A percentile compares a stretch with the other conserved stretches of the same genome.
phyloP scores from a whole-genome alignment of 1,140 invertebrate species.

The Oncopeltus fasciatus region DNA sequence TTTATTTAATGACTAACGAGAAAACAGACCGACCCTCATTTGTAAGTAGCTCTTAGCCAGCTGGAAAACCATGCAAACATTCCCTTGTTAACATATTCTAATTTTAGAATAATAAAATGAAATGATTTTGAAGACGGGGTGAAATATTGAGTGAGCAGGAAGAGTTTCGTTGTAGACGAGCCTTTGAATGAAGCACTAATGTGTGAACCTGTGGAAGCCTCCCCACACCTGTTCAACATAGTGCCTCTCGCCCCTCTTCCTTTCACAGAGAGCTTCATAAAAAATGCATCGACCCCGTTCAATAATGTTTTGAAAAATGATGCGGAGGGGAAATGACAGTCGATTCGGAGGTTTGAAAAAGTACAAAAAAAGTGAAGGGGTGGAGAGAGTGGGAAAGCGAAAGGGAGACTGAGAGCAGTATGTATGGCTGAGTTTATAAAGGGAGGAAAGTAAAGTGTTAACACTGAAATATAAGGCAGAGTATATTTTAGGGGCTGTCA shows the following conservation, averaged over 20 bases:
- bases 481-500: constrained; percentile 13
- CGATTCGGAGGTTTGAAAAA: constrained; percentile 1
- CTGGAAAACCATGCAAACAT: no score
- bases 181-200: background rate
- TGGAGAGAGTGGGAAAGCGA: background rate
- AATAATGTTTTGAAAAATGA: constrained; percentile 5
- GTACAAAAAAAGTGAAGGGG: background rate
- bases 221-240: background rate
- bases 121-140: no score
- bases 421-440: constrained; percentile 8
- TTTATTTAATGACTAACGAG: no score
- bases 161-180: background rate
- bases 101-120: no score
- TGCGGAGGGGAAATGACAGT: background rate
- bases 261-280: background rate
- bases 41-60: no score
- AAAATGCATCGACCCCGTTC: constrained; percentile 1
- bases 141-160: no score
- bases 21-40: no score
- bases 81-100: no score
- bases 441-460: constrained; percentile 14
- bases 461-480: constrained; percentile 12
- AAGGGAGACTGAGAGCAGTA: background rate
- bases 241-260: background rate
- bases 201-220: background rate